Evolutionary conservation across 2,113 vertebrate genomes (phyloP).

Genomic region (Motacilla tschutschensis): DNA sequence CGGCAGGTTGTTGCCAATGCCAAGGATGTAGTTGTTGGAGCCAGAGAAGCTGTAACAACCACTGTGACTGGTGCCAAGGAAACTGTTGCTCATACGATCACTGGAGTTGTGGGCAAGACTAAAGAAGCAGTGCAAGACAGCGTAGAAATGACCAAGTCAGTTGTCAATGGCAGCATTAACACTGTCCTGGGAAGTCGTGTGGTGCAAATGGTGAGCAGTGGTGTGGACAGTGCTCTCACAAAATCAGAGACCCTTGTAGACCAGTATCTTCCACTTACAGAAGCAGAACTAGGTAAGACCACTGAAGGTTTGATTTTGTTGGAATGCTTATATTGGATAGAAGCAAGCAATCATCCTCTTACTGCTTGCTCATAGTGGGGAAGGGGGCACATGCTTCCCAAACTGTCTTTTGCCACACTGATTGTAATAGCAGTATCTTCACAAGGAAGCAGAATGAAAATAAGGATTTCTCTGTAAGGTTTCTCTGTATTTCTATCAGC

Average conservation of each 20-base stretch:
- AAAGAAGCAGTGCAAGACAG: conserved; percentile 81
- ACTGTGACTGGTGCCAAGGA: conserved; percentile 77
- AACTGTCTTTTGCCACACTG: background rate
- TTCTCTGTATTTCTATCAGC: background rate
- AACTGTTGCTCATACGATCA: conserved; percentile 77
- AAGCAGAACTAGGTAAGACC: conserved; percentile 82
- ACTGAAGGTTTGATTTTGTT: background rate
- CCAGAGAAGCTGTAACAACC: conserved; percentile 71
- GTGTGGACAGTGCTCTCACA: conserved; percentile 77
- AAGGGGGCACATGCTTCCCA: background rate
- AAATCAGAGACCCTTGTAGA: conserved; percentile 80
- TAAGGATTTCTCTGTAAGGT: background rate
- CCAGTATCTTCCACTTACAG: conserved; percentile 79
- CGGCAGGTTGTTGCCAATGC: conserved; percentile 77
- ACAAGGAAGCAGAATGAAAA: background rate
- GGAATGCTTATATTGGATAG: background rate
- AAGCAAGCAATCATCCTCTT: background rate
- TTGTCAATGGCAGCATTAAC: conserved; percentile 79
- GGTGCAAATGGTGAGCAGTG: conserved; percentile 61
- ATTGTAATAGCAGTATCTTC: background rate
- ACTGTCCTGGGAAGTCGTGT: conserved; percentile 77
- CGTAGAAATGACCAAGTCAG: conserved; percentile 81
- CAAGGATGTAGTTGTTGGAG: conserved; percentile 75
- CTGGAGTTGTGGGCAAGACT: conserved; percentile 72
- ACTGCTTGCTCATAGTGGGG: background rate